These are phyloP conservation scores for Myoxocephalus aenaeus DNA, from an alignment of 2,797 vertebrate species.

Conservation along the genomic window DNA sequence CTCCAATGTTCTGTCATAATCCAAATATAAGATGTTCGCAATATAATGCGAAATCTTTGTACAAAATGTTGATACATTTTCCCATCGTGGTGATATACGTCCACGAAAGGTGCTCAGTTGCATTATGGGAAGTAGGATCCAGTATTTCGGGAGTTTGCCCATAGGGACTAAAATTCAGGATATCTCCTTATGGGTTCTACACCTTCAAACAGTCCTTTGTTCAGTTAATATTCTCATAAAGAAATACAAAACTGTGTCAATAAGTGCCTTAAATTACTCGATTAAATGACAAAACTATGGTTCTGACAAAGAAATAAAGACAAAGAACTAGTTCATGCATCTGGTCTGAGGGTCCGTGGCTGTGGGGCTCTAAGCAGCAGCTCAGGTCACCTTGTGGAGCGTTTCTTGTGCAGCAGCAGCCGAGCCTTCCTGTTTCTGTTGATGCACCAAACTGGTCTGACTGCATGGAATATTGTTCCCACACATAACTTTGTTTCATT, in stretches of 20 bases:
- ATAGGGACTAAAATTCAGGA: too few relatives aligned
- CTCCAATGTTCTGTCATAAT: too few relatives aligned
- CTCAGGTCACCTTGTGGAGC: not conserved
- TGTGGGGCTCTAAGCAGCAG: not conserved
- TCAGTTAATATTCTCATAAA: not conserved
- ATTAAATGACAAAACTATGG: not conserved
- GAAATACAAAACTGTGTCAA: not conserved
- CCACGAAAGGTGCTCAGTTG: too few relatives aligned
- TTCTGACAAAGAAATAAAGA: not conserved
- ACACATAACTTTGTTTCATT: not conserved
- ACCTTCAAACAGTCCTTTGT: not conserved
- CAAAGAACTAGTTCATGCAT: not conserved
- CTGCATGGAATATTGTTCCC: constrained; percentile 7
- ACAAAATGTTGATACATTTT: too few relatives aligned
- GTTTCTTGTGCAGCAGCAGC: not conserved
- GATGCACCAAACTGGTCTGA: constrained; percentile 30
- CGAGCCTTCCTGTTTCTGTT: not conserved
- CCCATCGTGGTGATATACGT: too few relatives aligned
- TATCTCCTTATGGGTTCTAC: too few relatives aligned
- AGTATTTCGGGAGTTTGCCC: too few relatives aligned
- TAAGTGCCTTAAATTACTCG: not conserved
- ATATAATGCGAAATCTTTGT: too few relatives aligned
- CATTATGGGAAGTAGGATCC: too few relatives aligned
- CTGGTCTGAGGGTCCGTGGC: not conserved
- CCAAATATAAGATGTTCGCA: too few relatives aligned